Evolutionary conservation across 2,888 invertebrate genomes (phyloP).

Genomic region (Habrosyne pyritoides): DNA sequence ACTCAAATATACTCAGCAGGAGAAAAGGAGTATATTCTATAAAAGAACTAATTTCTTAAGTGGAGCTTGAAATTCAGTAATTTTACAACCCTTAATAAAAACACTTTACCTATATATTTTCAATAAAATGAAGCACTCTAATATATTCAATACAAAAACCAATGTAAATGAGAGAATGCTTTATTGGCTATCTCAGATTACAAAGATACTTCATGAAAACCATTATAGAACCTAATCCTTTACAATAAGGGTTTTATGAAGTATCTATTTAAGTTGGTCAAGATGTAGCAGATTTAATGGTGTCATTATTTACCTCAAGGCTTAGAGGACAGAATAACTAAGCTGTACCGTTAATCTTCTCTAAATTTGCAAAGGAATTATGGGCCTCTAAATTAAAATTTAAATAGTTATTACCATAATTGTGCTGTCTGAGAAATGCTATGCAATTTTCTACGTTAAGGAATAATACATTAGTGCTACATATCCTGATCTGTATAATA

Average conservation of each 20-base stretch:
- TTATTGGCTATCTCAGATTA: neutral
- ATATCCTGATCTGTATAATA: too few species aligned
- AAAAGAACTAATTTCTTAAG: neutral
- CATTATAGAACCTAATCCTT: slow-evolving; percentile 5
- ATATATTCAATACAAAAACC: neutral
- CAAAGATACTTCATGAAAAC: neutral
- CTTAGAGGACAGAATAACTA: slow-evolving; percentile 33
- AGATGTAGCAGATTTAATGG: slow-evolving; percentile 20
- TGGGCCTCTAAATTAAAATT: neutral
- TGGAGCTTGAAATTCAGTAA: neutral
- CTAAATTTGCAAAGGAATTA: slow-evolving; percentile 30
- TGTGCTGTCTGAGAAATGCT: too few species aligned
- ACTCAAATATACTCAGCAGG: neutral
- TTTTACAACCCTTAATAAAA: neutral
- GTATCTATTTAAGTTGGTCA: slow-evolving; percentile 22
- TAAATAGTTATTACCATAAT: neutral
- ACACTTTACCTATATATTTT: neutral
- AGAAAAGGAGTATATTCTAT: neutral
- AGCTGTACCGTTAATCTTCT: slow-evolving; percentile 43
- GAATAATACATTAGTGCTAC: too few species aligned
- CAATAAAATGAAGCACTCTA: neutral
- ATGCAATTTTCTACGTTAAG: too few species aligned
- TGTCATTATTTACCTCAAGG: slow-evolving; percentile 26
- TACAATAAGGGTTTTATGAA: slow-evolving; percentile 8
- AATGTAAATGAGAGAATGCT: neutral